Percentiles rank a stretch among this genome's conserved stretches.
Conservation (phyloP, 2,888 invertebrate genomes). For the Coleophora flavipennella region DNA sequence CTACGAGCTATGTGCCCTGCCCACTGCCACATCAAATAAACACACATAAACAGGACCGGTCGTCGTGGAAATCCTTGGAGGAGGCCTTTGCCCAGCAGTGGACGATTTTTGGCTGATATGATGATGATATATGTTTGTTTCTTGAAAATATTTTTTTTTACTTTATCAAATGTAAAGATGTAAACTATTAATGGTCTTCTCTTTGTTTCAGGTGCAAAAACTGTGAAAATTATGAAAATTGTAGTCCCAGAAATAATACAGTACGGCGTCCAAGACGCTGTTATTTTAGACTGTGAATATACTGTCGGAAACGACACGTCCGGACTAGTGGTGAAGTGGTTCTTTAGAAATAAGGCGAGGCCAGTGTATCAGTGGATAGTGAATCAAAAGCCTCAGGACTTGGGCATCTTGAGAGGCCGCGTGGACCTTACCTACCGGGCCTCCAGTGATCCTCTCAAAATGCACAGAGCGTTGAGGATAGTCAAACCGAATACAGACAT, state of each 20-base stretch:
- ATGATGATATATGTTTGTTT: too few relatives aligned
- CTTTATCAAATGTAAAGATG: too few relatives aligned
- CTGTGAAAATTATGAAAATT: conserved; percentile 75
- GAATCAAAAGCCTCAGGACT: conserved; percentile 75
- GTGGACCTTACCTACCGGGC: conserved; percentile 78
- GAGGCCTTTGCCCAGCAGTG: too few relatives aligned
- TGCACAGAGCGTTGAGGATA: conserved; percentile 81
- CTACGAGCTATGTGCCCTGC: too few relatives aligned
- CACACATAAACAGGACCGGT: too few relatives aligned
- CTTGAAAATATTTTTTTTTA: too few relatives aligned
- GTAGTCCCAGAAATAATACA: conserved; percentile 75
- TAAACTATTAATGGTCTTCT: too few relatives aligned
- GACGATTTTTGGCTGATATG: too few relatives aligned
- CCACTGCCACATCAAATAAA: too few relatives aligned
- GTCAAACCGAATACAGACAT: conserved; percentile 80
- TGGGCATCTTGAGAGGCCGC: conserved; percentile 68
- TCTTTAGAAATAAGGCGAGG: conserved; percentile 76
- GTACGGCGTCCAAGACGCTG: conserved; percentile 74
- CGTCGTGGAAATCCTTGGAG: too few relatives aligned
- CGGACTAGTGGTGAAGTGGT: conserved; percentile 85
- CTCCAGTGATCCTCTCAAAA: conserved; percentile 77
- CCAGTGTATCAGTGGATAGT: conserved; percentile 87
- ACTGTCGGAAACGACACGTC: conserved; percentile 73
- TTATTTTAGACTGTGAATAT: conserved; percentile 83
- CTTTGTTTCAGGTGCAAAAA: conserved; percentile 67